Conservation (phyloP, 1,140 invertebrate genomes). For the Heliconius melpomene region DNA sequence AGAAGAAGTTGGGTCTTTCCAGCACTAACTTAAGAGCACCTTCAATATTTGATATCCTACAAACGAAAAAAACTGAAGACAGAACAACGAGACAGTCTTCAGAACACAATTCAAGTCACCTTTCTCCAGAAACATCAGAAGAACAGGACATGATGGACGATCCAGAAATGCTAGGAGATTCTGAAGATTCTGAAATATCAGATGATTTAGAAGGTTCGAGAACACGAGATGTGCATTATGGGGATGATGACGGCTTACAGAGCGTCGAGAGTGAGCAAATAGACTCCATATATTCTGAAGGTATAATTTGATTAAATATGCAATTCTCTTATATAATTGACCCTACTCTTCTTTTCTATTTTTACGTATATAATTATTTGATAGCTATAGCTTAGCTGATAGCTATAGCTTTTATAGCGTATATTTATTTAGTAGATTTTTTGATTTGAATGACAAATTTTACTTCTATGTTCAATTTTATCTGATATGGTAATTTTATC, state of each 20-base stretch:
- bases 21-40: constrained; percentile 79
- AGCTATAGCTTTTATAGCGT: too few species aligned
- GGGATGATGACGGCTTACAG: constrained; percentile 80
- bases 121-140: constrained; percentile 22
- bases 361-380: background rate
- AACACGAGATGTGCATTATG: constrained; percentile 41
- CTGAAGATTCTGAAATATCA: constrained; percentile 28
- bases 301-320: constrained; percentile 34
- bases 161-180: constrained; percentile 24
- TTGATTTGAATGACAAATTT: background rate
- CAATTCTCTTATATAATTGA: background rate
- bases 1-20: constrained; percentile 81
- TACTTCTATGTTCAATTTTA: too few species aligned
- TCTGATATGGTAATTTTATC: too few species aligned
- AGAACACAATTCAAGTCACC: constrained; percentile 29
- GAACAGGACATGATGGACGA: constrained; percentile 35
- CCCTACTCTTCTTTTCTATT: background rate
- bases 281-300: constrained; percentile 72
- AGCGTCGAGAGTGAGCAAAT: constrained; percentile 85
- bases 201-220: constrained; percentile 9
- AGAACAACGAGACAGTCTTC: constrained; percentile 45
- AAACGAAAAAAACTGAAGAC: constrained; percentile 63
- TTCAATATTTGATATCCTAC: constrained; percentile 83
- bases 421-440: background rate
- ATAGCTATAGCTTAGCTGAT: too few species aligned